A percentile compares a stretch with the other conserved stretches of the same genome.
phyloP scores from a whole-genome alignment of 2,113 vertebrate species.

The Stercorarius parasiticus region DNA sequence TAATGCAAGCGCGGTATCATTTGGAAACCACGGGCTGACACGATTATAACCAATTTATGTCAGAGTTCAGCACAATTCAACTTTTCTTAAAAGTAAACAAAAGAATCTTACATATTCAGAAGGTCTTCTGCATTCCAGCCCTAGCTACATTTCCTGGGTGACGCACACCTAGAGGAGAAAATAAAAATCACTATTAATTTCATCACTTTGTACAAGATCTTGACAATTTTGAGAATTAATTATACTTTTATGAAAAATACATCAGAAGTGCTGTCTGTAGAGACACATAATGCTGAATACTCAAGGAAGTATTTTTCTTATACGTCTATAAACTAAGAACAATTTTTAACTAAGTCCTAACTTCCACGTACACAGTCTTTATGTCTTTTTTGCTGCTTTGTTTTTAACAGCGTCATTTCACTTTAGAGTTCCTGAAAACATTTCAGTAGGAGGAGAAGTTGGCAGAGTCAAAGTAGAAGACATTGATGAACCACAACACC shows the following conservation, averaged over 20 bases:
- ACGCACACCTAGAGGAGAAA: not conserved
- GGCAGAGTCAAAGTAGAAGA: constrained; percentile 83
- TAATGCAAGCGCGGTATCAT: not conserved
- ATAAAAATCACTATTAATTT: not conserved
- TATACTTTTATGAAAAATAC: not conserved
- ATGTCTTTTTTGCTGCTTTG: not conserved
- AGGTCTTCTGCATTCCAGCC: not conserved
- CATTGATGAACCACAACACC: constrained; percentile 86
- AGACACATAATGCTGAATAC: not conserved
- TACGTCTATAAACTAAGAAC: not conserved
- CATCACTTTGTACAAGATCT: not conserved
- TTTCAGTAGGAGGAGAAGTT: constrained; percentile 74
- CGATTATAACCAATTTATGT: accelerated
- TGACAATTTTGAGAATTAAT: not conserved
- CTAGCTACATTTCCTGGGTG: not conserved
- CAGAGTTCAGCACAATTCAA: not conserved
- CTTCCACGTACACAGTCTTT: not conserved
- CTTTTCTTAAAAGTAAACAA: not conserved
- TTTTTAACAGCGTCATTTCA: constrained; percentile 74
- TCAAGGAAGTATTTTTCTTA: not conserved
- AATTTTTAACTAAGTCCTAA: constrained; percentile 2
- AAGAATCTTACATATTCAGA: not conserved
- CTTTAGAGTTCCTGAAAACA: constrained; percentile 83
- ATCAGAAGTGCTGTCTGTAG: not conserved
- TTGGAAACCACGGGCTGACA: not conserved